phyloP scores from a whole-genome alignment of 1,140 invertebrate genomes.

The Centruroides vittatus region DNA sequence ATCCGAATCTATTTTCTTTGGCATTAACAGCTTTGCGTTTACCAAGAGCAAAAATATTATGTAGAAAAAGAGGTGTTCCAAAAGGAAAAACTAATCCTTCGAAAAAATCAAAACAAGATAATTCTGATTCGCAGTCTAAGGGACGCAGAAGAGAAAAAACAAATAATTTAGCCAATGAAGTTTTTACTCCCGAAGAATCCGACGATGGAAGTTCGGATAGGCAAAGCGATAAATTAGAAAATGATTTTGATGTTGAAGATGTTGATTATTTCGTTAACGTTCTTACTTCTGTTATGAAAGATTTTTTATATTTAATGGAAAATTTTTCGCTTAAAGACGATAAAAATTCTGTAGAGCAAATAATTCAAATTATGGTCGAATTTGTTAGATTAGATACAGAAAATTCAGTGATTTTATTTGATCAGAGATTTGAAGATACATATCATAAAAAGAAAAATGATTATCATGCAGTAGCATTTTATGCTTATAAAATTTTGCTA shows the following conservation, averaged over 20 bases:
- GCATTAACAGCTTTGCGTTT: slow-evolving; percentile 29
- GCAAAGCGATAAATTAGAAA: background rate
- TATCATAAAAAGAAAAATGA: too few relatives aligned
- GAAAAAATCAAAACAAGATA: slow-evolving; percentile 3
- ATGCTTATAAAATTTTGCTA: slow-evolving; percentile 33
- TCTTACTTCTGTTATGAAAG: slow-evolving; percentile 31
- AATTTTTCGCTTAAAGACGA: slow-evolving; percentile 35
- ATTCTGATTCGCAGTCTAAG: slow-evolving; percentile 16
- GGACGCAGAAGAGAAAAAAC: slow-evolving; percentile 24
- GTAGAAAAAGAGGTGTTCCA: slow-evolving; percentile 10
- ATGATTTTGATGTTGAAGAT: slow-evolving; percentile 13
- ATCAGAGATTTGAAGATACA: background rate
- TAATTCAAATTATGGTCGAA: slow-evolving; percentile 33
- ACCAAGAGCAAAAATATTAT: slow-evolving; percentile 27
- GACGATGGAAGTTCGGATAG: background rate
- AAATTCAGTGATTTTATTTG: slow-evolving; percentile 16
- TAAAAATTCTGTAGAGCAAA: slow-evolving; percentile 33
- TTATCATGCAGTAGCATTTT: slow-evolving; percentile 27
- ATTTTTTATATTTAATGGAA: slow-evolving; percentile 32
- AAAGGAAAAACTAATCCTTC: slow-evolving; percentile 18
- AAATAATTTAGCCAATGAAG: slow-evolving; percentile 13
- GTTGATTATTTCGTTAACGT: slow-evolving; percentile 15
- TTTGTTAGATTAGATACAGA: slow-evolving; percentile 35
- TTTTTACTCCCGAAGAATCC: background rate
- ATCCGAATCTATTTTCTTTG: slow-evolving; percentile 37